Evolutionary conservation across 2,888 invertebrate genomes (phyloP), one percentile per base, ranked within the genome.

Genomic region (Laothoe populi): DNA sequence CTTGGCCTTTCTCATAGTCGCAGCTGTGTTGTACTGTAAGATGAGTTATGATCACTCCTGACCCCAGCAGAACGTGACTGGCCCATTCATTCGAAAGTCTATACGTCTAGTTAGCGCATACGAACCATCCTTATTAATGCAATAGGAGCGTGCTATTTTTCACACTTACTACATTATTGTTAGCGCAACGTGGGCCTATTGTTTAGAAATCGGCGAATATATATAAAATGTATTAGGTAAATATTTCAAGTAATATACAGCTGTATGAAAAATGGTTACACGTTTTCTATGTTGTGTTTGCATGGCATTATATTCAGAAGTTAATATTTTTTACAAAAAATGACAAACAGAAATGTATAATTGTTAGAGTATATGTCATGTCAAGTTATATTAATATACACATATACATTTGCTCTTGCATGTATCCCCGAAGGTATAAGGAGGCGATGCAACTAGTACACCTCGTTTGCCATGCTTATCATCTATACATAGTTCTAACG

Each of bases 111-210:
- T 53, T 53, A 53, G 31, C 53, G 19, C 21, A 31, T 53, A 5
- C 19, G 11, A 53, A 53, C 53, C 42, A 40, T 35, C 38, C 42
- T 40, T 42, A 60, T 53, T 53, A 53, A 60, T 60, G 35, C 24
- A 60, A 49, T 42, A 42, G 49, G 49, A 42, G 42, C 26, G 26
- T 31, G 60, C 49, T 3, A 53, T 60, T 53, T 60, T 60, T 60
- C 49, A 60, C 60, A 49, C 60, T 60, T 53, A 48, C 60, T 48
- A 48, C 49, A 53, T 53, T 49, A 60, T 60, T 53, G 46, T 35
- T 31, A 16, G 8, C 49, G 16, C 24, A 26, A 49, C n/a, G 26
- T 49, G 35, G 53, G 53, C 53, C 53, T 53, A 53, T 53, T 53
- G 53, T 53, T 53, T 53, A 31, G 16, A 49, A 49, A 35, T 53